Evolutionary conservation across 2,797 vertebrate genomes (phyloP), one percentile per base, ranked within the genome.

Genomic region (Neoniphon sammara): DNA sequence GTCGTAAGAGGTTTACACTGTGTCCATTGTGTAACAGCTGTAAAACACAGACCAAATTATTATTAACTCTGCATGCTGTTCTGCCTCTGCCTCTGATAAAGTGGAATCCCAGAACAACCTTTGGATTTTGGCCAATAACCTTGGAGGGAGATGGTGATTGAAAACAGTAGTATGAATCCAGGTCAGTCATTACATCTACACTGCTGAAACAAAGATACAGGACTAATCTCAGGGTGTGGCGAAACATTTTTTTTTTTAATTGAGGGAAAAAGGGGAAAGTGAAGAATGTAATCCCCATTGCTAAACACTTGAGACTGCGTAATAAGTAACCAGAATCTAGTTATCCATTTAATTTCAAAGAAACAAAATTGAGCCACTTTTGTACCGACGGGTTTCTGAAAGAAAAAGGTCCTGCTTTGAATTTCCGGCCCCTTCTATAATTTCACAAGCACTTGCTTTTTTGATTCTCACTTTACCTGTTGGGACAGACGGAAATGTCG

Each of bases 91-190:
- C 84, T 85, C 90, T 93, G 92, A 93, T 92, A 90, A 91, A 92
- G 91, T 90, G 83, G 91, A 91, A 93, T 92, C 92, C 90, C 91
- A 92, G 89, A 90, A 89, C 92, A 91, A 92, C 92, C 90, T 92
- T 85, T 93, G 91, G 92, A 93, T 92, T 92, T 91, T 85, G 81
- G 90, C 91, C 91, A 93, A 91, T 91, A 92, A 93, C 91, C 91
- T 93, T 92, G 92, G 88, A 90, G 88, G 85, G 88, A 88, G 90
- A 86, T 90, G 89, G 88, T 91, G 91, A 92, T 93, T 92, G 91
- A 93, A 91, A 93, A 92, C 90, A 92, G 88, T 84, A 74, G 87
- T 89, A 88, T 84, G 88, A 91, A 92, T 90, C 88, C 92, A 91
- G 91, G 91, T 93, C 91, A 89, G 90, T 90, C 90, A 91, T 93